Percentiles rank a stretch among this genome's conserved stretches.
These are phyloP conservation scores for Chiloscyllium plagiosum DNA, from an alignment of 2,113 vertebrate genomes.

Conservation along the genomic window DNA sequence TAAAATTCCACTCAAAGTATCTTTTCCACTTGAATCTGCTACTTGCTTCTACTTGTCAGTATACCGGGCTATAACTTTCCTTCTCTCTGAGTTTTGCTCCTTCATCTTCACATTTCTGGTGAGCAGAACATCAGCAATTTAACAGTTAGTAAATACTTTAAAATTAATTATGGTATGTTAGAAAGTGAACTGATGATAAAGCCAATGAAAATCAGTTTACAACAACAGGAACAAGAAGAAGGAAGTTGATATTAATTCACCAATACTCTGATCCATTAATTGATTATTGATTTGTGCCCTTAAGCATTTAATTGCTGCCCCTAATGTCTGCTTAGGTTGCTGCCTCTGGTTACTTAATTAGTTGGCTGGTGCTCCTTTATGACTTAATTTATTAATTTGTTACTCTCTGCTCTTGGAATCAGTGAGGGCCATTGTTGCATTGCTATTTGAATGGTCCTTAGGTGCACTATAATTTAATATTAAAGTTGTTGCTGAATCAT, in stretches of 20 bases:
- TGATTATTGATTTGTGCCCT: too few relatives aligned
- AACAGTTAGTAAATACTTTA: neutral
- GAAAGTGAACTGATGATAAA: neutral
- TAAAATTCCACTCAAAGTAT: neutral
- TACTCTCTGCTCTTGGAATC: neutral
- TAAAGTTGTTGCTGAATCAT: neutral
- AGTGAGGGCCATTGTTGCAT: neutral
- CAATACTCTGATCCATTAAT: neutral
- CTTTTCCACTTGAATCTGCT: neutral
- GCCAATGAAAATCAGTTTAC: neutral
- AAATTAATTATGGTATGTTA: neutral
- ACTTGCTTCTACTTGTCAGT: too few relatives aligned
- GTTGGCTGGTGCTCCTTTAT: neutral
- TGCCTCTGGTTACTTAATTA: neutral
- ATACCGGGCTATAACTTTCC: neutral
- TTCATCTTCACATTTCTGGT: neutral
- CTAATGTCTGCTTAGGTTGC: neutral
- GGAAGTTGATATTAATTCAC: neutral
- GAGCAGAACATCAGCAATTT: neutral
- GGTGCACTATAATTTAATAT: neutral
- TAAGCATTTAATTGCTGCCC: neutral
- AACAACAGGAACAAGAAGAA: neutral
- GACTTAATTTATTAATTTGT: conserved; percentile 4
- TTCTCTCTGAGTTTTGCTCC: neutral
- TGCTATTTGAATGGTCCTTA: neutral